A percentile compares a stretch with the other conserved stretches of the same genome.
Evolutionary conservation across 2,888 invertebrate genomes (phyloP).

Genomic region (Dusona sp.): DNA sequence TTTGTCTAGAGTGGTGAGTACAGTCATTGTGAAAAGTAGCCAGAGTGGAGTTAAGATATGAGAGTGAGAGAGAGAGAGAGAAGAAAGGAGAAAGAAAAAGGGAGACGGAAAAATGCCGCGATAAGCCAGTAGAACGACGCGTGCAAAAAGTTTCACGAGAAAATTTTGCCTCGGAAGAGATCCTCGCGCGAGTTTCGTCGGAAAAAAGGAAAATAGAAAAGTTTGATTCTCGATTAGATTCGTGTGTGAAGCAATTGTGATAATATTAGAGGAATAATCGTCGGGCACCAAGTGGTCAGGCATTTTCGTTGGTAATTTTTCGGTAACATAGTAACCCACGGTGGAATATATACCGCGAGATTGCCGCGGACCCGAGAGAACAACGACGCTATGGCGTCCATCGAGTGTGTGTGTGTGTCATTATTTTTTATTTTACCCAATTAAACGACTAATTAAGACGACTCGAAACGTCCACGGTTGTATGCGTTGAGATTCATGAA

Average conservation of each 20-base stretch:
- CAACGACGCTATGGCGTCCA: constrained; percentile 83
- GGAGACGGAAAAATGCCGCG: constrained; percentile 78
- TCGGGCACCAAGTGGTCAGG: constrained; percentile 29
- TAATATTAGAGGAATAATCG: constrained; percentile 17
- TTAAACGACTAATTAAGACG: constrained; percentile 76
- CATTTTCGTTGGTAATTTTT: constrained; percentile 41
- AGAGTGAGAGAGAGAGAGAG: constrained; percentile 14
- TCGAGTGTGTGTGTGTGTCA: constrained; percentile 75
- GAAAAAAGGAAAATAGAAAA: constrained; percentile 3
- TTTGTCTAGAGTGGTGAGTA: constrained; percentile 75
- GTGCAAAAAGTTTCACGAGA: constrained; percentile 71
- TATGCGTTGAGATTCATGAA: constrained; percentile 45
- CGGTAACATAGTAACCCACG: constrained; percentile 41
- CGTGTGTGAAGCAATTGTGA: neutral
- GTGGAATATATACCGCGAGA: constrained; percentile 51
- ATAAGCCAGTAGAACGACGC: constrained; percentile 75
- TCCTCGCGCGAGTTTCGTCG: constrained; percentile 23
- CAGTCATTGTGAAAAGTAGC: constrained; percentile 77
- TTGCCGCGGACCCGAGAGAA: constrained; percentile 72
- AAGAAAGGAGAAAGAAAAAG: constrained; percentile 28
- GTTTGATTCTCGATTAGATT: constrained; percentile 4
- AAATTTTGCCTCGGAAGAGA: constrained; percentile 41
- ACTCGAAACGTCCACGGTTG: constrained; percentile 25
- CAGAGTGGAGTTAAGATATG: constrained; percentile 41
- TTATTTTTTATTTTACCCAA: constrained; percentile 72